These are phyloP conservation scores for Triops cancriformis DNA, from an alignment of 1,140 invertebrate species.

Conservation along the genomic window DNA sequence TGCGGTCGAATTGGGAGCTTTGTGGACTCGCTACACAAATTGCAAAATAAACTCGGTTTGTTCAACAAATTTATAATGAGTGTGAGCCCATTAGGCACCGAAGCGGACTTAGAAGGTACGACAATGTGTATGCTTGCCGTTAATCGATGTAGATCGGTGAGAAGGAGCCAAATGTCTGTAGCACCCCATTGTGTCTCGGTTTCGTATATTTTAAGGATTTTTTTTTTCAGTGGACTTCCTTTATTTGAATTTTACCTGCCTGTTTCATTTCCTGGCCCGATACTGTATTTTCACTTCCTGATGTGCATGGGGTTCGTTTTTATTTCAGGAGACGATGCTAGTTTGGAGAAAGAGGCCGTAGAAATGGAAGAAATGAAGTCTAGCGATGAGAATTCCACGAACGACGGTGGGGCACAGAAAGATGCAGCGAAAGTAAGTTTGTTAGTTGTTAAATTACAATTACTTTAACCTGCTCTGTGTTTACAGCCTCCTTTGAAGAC, in stretches of 20 bases:
- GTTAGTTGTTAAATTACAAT: neutral
- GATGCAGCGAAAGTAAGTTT: neutral
- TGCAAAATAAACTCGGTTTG: neutral
- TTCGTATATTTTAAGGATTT: too few relatives aligned
- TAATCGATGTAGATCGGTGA: neutral
- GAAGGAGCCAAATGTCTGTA: neutral
- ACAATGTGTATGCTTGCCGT: neutral
- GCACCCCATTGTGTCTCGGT: neutral
- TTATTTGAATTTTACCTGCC: neutral
- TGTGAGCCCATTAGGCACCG: neutral
- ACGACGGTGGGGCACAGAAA: neutral
- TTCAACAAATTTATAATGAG: neutral
- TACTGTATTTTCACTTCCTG: neutral
- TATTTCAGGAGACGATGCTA: neutral
- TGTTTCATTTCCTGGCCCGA: neutral
- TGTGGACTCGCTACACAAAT: neutral
- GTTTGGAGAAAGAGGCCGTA: neutral
- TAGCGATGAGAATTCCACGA: neutral
- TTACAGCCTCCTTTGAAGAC: neutral
- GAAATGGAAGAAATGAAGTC: slow-evolving; percentile 1
- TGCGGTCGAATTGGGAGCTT: neutral
- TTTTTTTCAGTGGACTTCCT: neutral
- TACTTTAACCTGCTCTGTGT: neutral
- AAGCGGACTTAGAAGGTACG: neutral
- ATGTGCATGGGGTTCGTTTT: neutral